Percentiles rank a stretch among this genome's conserved stretches.
These are phyloP conservation scores for Hermatobates lingyangjiaoensis DNA, from an alignment of 1,140 invertebrate species.

Conservation along the genomic window DNA sequence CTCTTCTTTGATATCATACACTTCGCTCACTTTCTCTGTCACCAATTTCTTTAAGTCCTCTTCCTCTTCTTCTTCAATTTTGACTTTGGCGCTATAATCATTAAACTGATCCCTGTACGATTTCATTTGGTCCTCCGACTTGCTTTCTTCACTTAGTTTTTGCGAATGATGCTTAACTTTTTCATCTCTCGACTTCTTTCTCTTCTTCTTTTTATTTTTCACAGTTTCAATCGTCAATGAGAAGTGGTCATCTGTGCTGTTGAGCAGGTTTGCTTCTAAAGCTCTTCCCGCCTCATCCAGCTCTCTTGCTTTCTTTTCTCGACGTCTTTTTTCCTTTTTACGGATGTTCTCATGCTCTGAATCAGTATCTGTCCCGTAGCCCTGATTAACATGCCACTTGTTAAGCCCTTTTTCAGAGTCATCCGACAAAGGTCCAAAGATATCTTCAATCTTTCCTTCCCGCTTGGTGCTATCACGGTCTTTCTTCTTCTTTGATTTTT, in stretches of 20 bases:
- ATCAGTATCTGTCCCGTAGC: conserved; percentile 25
- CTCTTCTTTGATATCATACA: conserved; percentile 3
- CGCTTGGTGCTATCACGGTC: conserved; percentile 25
- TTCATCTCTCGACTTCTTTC: conserved; percentile 62
- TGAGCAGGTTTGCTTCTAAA: conserved; percentile 55
- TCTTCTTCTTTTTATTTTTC: conserved; percentile 51
- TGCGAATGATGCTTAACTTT: conserved; percentile 43
- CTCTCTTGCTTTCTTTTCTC: conserved; percentile 36
- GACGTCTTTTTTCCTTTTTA: conserved; percentile 49
- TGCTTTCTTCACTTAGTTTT: no score
- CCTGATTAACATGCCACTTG: conserved; percentile 22
- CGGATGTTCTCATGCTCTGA: conserved; percentile 20
- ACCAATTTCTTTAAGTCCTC: conserved; percentile 7
- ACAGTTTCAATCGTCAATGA: conserved; percentile 19
- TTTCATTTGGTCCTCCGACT: neutral
- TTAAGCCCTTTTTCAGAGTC: conserved; percentile 28
- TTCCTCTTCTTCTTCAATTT: conserved; percentile 9
- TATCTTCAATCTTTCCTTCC: conserved; percentile 66
- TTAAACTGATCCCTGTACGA: neutral
- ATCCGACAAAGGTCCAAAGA: conserved; percentile 68
- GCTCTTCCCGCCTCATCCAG: conserved; percentile 57
- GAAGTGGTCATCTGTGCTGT: conserved; percentile 28
- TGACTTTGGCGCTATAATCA: neutral
- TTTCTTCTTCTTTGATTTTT: conserved; percentile 28
- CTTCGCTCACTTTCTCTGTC: conserved; percentile 2